Evolutionary conservation across 2,113 vertebrate species (phyloP).

Genomic region (Capricornis sumatraensis): DNA sequence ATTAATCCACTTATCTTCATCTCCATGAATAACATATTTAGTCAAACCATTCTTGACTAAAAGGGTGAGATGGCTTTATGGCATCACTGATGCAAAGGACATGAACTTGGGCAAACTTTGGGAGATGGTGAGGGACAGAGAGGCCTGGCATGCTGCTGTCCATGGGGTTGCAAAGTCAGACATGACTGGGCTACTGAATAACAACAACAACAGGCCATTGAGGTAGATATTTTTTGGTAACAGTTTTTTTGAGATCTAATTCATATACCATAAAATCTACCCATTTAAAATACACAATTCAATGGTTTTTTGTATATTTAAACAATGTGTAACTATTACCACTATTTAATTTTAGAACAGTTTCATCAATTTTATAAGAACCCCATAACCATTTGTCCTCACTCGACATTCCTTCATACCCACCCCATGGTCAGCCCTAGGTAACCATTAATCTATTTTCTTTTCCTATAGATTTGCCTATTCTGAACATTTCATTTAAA

Average conservation of each 20-base stretch:
- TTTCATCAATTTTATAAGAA: not conserved
- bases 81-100: not conserved
- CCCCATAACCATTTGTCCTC: not conserved
- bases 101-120: not conserved
- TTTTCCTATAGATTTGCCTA: not conserved
- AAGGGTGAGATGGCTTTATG: not conserved
- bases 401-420: not conserved
- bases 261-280: not conserved
- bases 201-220: not conserved
- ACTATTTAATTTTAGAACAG: not conserved
- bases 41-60: not conserved
- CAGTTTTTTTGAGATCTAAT: not conserved
- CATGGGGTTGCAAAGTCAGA: not conserved
- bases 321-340: not conserved
- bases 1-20: not conserved
- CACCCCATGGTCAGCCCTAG: not conserved
- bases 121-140: not conserved
- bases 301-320: not conserved
- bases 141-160: not conserved
- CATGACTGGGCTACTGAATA: not conserved
- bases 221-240: not conserved
- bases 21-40: not conserved
- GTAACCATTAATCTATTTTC: not conserved
- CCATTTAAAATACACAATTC: not conserved
- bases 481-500: not conserved